Evolutionary conservation across 2,888 invertebrate genomes (phyloP), one percentile per base, ranked within the genome.

Genomic region (Synergus gifuensis): DNA sequence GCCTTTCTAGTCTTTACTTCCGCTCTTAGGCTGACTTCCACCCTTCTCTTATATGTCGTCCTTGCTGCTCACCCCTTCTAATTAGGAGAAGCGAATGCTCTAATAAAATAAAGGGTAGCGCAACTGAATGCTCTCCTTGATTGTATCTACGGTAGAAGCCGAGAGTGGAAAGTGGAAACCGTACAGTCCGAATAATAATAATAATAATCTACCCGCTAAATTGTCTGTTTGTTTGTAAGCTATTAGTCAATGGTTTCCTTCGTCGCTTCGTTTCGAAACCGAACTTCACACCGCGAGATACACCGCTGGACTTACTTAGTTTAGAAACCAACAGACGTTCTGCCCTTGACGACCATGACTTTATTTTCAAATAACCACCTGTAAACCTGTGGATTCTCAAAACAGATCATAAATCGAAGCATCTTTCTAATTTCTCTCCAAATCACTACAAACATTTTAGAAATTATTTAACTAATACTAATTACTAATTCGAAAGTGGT

Each of bases 201-300:
- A n/a, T n/a, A n/a, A n/a, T n/a, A 73, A 80, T 82, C 83, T 83
- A 85, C 84, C 81, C 81, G 83, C 83, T 85, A 84, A 87, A 87
- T 87, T 87, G 85, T 85, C 81, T 81, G 84, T 84, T 86, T 85
- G 85, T 87, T 85, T 84, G 84, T 81, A 76, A 83, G 82, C 86
- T 85, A 86, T 86, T 86, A 86, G 85, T 86, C 83, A 83, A 83
- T 82, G 82, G 82, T 84, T 83, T 85, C 85, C 78, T 69, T 82
- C 79, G 69, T 67, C 82, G 77, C 82, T 76, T 62, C 64, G 77
- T 81, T 77, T 62, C 28, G 28, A 82, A 81, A 73, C 66, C 78
- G 4, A 22, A 60, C 22, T 60, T 22, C n/a, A 44, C 44, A 67
- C 66, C 62, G 58, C 73, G 64, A 36, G 18, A 28, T 69, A 42